A percentile compares a stretch with the other conserved stretches of the same genome.
Evolutionary conservation across 2,888 invertebrate species (phyloP).

Genomic region (Euplexia lucipara): DNA sequence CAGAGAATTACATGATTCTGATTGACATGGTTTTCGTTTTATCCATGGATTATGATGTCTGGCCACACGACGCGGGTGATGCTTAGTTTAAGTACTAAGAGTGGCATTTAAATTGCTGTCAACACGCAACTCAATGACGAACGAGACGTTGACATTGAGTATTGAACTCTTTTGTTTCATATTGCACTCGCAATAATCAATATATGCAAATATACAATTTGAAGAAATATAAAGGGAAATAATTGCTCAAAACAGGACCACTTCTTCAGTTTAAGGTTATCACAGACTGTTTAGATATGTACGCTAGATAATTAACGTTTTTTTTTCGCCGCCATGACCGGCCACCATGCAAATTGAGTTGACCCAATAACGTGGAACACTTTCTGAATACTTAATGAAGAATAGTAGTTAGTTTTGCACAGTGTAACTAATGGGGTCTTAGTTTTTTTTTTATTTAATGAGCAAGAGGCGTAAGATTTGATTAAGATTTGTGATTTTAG

Average conservation of each 20-base stretch:
- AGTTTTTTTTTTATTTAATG: neutral
- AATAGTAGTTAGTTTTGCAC: slow-evolving; percentile 28
- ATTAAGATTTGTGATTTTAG: neutral
- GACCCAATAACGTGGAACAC: slow-evolving; percentile 58
- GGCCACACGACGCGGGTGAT: neutral
- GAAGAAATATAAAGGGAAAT: slow-evolving; percentile 10
- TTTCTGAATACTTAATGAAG: slow-evolving; percentile 54
- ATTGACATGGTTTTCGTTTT: too few species aligned
- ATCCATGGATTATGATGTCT: too few species aligned
- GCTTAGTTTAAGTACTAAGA: too few species aligned
- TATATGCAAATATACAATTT: neutral
- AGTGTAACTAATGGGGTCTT: slow-evolving; percentile 28
- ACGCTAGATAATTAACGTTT: slow-evolving; percentile 45
- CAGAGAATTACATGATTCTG: neutral
- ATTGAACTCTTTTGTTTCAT: neutral
- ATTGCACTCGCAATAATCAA: neutral
- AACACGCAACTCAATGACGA: too few species aligned
- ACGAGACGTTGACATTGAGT: too few species aligned
- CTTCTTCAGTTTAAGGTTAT: slow-evolving; percentile 21
- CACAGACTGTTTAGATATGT: slow-evolving; percentile 48
- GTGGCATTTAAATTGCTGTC: too few species aligned
- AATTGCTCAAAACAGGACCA: neutral
- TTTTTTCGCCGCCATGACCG: slow-evolving; percentile 43
- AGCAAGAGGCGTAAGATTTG: neutral
- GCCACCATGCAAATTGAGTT: slow-evolving; percentile 59